These are phyloP conservation scores for Synodontis membranacea DNA, from an alignment of 2,113 vertebrate genomes.

Conservation along the genomic window DNA sequence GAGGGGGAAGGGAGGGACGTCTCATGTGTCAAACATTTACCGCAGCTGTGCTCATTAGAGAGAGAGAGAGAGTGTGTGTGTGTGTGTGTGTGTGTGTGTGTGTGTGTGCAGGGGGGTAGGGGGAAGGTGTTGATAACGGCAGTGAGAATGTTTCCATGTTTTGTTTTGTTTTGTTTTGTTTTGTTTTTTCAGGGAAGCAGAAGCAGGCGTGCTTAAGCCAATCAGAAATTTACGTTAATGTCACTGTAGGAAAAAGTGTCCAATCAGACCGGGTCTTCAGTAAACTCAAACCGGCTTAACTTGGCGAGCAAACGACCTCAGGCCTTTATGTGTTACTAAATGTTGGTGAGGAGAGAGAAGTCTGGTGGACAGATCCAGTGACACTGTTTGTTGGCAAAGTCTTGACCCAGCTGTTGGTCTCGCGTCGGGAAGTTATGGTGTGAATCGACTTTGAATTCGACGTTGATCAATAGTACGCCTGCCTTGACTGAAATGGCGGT, in stretches of 20 bases:
- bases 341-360: too few relatives aligned
- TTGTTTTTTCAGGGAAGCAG: not conserved
- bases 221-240: not conserved
- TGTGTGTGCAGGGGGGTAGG: slow-evolving; percentile 30
- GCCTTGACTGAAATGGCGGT: not conserved
- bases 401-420: not conserved
- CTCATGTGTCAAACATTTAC: slow-evolving; percentile 40
- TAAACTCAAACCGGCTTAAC: not conserved
- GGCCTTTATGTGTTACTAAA: slow-evolving; percentile 20
- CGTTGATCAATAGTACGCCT: not conserved
- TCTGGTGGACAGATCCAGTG: not conserved
- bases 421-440: not conserved
- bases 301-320: not conserved
- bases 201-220: not conserved
- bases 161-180: not conserved
- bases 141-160: slow-evolving; percentile 14
- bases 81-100: slow-evolving; percentile 41
- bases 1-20: not conserved
- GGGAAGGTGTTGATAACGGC: slow-evolving; percentile 24
- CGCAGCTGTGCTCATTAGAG: slow-evolving; percentile 33
- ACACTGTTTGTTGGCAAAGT: not conserved
- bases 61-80: not conserved
- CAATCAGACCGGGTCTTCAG: not conserved
- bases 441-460: not conserved
- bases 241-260: not conserved